Conservation (phyloP, 2,797 vertebrate genomes). For the Erpetoichthys calabaricus region DNA sequence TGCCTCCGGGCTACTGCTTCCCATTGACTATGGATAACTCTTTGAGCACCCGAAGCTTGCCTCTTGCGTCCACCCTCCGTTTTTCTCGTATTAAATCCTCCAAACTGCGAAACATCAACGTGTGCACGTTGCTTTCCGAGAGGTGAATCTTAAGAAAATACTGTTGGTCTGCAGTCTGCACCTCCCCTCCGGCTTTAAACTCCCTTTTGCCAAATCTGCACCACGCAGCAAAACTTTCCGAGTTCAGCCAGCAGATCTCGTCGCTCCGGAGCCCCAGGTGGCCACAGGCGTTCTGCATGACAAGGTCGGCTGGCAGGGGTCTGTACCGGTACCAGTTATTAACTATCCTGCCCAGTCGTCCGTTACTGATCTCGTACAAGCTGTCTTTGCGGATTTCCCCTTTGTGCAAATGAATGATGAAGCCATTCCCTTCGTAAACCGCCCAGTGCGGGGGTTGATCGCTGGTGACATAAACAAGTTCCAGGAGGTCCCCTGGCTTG, state of each 20-base stretch:
- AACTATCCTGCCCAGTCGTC: constrained; percentile 83
- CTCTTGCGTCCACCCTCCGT: constrained; percentile 83
- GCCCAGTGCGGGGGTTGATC: constrained; percentile 86
- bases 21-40: constrained; percentile 73
- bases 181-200: constrained; percentile 93
- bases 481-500: constrained; percentile 91
- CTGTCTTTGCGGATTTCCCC: constrained; percentile 94
- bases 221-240: constrained; percentile 98
- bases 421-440: constrained; percentile 77
- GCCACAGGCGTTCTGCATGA: constrained; percentile 91
- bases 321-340: constrained; percentile 94
- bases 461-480: constrained; percentile 66
- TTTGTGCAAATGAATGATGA: constrained; percentile 87
- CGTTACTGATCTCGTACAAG: constrained; percentile 72
- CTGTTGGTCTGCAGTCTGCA: constrained; percentile 65
- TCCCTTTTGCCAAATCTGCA: constrained; percentile 96
- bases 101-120: constrained; percentile 82
- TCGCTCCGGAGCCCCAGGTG: constrained; percentile 83
- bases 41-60: constrained; percentile 70
- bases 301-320: constrained; percentile 82
- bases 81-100: constrained; percentile 95
- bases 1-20: constrained; percentile 53
- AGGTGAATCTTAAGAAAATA: constrained; percentile 92
- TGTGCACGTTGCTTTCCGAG: constrained; percentile 75
- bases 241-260: constrained; percentile 96